Percentiles rank a stretch among this genome's conserved stretches.
Conservation (phyloP, 2,797 vertebrate species). For the Gymnodraco acuticeps region DNA sequence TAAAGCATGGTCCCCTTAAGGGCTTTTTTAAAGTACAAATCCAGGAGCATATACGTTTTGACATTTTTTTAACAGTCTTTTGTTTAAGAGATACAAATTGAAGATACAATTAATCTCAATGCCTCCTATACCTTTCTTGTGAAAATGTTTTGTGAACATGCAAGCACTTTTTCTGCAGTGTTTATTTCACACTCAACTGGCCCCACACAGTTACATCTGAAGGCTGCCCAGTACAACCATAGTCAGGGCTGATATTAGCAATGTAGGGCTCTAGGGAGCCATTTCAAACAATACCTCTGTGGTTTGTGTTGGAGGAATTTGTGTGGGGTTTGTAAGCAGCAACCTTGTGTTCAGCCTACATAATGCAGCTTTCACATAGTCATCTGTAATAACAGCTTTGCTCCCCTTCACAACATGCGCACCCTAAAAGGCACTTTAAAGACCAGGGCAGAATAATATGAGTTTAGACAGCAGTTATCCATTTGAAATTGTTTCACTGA, state of each 20-base stretch:
- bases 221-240: conserved; percentile 37
- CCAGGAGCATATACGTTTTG: too few species aligned
- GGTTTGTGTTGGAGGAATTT: conserved; percentile 38
- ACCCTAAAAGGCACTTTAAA: conserved; percentile 44
- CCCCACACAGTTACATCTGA: conserved; percentile 36
- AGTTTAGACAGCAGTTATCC: conserved; percentile 67
- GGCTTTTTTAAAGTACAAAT: too few species aligned
- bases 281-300: conserved; percentile 40
- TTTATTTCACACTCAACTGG: conserved; percentile 41
- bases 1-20: too few species aligned
- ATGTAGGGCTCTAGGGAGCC: conserved; percentile 24
- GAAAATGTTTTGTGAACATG: conserved; percentile 6
- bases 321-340: conserved; percentile 46
- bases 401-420: conserved; percentile 31
- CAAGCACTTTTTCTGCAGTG: conserved; percentile 20
- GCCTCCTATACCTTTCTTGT: conserved; percentile 10
- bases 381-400: conserved; percentile 44
- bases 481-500: conserved; percentile 71
- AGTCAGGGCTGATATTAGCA: conserved; percentile 41
- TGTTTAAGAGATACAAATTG: too few species aligned
- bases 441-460: conserved; percentile 51
- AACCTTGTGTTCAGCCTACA: conserved; percentile 34
- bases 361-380: conserved; percentile 39
- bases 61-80: too few species aligned
- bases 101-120: neutral